Evolutionary conservation across 2,797 vertebrate species (phyloP).

Genomic region (Botia almorhae): DNA sequence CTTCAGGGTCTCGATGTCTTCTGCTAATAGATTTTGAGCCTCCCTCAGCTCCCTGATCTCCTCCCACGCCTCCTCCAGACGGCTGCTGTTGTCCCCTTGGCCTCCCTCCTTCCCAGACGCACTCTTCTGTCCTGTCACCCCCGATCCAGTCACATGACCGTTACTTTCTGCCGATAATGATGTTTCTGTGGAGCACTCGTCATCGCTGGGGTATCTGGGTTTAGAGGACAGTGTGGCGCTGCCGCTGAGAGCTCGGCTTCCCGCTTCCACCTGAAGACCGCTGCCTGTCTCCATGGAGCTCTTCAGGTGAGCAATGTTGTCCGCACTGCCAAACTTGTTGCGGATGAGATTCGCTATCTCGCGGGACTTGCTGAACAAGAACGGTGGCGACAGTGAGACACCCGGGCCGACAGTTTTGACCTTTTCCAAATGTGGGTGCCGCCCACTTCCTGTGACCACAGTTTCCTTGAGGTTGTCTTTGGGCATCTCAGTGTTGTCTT

Average conservation of each 20-base stretch:
- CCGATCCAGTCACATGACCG: constrained; percentile 81
- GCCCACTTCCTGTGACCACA: constrained; percentile 72
- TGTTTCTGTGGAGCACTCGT: constrained; percentile 93
- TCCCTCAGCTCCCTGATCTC: constrained; percentile 90
- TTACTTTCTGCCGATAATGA: constrained; percentile 91
- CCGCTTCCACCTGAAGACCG: constrained; percentile 84
- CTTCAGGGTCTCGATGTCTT: constrained; percentile 88
- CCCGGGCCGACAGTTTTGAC: constrained; percentile 86
- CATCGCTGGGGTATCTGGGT: constrained; percentile 91
- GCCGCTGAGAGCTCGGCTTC: constrained; percentile 84
- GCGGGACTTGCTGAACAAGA: constrained; percentile 93
- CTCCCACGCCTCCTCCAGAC: constrained; percentile 85
- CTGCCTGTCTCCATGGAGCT: constrained; percentile 82
- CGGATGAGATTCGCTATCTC: constrained; percentile 94
- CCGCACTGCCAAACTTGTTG: constrained; percentile 97
- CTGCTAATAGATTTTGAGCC: constrained; percentile 85
- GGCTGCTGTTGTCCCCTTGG: constrained; percentile 76
- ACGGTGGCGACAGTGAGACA: constrained; percentile 91
- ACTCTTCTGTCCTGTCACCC: constrained; percentile 58
- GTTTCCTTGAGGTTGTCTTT: constrained; percentile 80
- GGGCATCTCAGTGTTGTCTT: constrained; percentile 76
- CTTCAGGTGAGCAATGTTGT: constrained; percentile 96
- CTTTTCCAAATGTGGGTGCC: constrained; percentile 79
- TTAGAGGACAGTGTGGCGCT: constrained; percentile 91
- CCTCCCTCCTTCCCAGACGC: constrained; percentile 47